Conservation (phyloP, 1,140 invertebrate species). For the Artemia franciscana region DNA sequence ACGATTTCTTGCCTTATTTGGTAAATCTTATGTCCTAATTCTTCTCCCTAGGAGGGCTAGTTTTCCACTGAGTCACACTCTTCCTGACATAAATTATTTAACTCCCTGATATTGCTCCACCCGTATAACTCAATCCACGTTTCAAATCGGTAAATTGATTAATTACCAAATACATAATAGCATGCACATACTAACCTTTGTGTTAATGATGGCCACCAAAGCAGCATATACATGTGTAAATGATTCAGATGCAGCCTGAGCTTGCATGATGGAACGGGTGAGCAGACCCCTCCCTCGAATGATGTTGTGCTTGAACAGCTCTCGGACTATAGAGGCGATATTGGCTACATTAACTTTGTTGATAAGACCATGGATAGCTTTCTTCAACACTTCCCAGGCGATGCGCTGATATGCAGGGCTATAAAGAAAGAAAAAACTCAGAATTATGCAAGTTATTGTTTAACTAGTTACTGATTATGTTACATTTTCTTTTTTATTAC, state of each 20-base stretch:
- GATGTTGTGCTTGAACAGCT: slow-evolving; percentile 84
- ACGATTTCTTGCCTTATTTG: too few relatives aligned
- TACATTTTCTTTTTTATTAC: too few relatives aligned
- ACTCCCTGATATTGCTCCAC: too few relatives aligned
- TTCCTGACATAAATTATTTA: too few relatives aligned
- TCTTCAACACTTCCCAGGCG: slow-evolving; percentile 95
- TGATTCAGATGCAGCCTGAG: slow-evolving; percentile 84
- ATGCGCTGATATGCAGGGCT: slow-evolving; percentile 81
- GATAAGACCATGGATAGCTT: slow-evolving; percentile 93
- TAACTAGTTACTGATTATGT: too few relatives aligned
- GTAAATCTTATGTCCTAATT: too few relatives aligned
- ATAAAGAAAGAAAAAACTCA: slow-evolving; percentile 9
- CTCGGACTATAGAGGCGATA: slow-evolving; percentile 58
- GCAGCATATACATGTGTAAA: slow-evolving; percentile 96
- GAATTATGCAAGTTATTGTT: too few relatives aligned
- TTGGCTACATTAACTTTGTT: slow-evolving; percentile 96
- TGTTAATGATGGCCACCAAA: slow-evolving; percentile 79
- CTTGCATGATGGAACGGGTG: slow-evolving; percentile 77
- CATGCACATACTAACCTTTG: slow-evolving; percentile 33
- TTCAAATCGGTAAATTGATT: too few relatives aligned
- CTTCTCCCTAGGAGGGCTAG: too few relatives aligned
- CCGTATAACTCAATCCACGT: too few relatives aligned
- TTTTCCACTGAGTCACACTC: too few relatives aligned
- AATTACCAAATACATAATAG: slow-evolving; percentile 3
- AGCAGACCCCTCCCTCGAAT: slow-evolving; percentile 77